These are phyloP conservation scores for Argyresthia goedartella DNA, from an alignment of 2,888 invertebrate species.

Conservation along the genomic window DNA sequence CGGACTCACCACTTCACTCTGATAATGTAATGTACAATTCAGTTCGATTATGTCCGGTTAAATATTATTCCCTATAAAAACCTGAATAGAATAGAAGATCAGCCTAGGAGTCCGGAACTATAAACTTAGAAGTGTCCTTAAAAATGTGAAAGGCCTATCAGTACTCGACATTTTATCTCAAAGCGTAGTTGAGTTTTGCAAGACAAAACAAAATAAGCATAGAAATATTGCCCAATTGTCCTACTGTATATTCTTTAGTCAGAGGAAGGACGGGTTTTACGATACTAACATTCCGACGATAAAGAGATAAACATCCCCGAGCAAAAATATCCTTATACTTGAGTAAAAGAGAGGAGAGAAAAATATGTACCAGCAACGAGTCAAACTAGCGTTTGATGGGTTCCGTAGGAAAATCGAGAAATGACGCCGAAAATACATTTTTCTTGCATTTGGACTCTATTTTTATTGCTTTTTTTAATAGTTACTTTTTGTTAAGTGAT, in stretches of 20 bases:
- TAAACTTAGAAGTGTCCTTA: not conserved
- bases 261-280: not conserved
- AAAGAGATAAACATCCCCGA: not conserved
- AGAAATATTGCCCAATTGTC: too few species aligned
- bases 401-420: not conserved
- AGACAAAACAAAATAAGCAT: too few species aligned
- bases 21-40: too few species aligned
- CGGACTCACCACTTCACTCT: too few species aligned
- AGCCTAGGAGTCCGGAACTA: not conserved
- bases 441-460: not conserved
- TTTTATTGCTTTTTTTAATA: too few species aligned
- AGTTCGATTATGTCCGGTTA: too few species aligned
- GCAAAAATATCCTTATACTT: not conserved
- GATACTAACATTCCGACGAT: not conserved
- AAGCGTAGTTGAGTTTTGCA: too few species aligned
- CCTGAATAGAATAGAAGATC: not conserved
- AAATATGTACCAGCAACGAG: not conserved
- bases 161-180: not conserved
- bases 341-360: not conserved
- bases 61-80: too few species aligned
- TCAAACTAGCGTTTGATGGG: not conserved
- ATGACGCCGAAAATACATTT: not conserved
- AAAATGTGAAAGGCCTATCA: not conserved
- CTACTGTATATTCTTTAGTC: not conserved
- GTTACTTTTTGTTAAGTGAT: too few species aligned